Percentiles rank a stretch among this genome's conserved stretches.
Conservation (phyloP, 2,888 invertebrate species). For the Noctua janthe region DNA sequence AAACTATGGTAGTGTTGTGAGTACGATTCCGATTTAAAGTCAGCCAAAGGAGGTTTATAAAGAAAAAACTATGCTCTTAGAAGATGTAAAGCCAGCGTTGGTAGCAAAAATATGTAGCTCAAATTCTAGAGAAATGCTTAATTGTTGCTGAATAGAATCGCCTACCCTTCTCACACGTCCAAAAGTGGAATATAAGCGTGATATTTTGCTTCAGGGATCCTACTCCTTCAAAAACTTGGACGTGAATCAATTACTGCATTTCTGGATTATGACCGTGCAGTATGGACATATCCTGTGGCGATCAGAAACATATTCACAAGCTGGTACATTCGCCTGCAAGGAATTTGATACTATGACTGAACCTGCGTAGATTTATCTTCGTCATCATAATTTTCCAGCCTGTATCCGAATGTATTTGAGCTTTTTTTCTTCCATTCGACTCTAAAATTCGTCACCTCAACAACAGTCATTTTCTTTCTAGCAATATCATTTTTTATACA, state of each 20-base stretch:
- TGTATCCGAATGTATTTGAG: background rate
- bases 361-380: slow-evolving; percentile 29
- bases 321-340: slow-evolving; percentile 28
- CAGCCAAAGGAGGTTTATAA: background rate
- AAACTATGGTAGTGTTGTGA: background rate
- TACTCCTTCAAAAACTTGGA: slow-evolving; percentile 36
- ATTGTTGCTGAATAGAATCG: background rate
- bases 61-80: background rate
- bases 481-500: background rate
- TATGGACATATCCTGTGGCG: slow-evolving; percentile 37
- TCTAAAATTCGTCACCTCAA: background rate
- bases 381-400: background rate
- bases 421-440: too few relatives aligned
- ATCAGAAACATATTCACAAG: slow-evolving; percentile 40
- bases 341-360: slow-evolving; percentile 25
- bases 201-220: slow-evolving; percentile 29
- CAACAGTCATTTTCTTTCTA: background rate
- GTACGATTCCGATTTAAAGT: background rate
- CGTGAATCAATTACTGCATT: slow-evolving; percentile 39
- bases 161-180: too few relatives aligned
- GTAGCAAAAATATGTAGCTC: background rate
- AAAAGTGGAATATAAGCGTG: too few relatives aligned
- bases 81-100: background rate
- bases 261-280: slow-evolving; percentile 20
- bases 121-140: background rate